Percentiles rank a stretch among this genome's conserved stretches.
Evolutionary conservation across 2,888 invertebrate species (phyloP).

Genomic region (Cryptus viduatorius): DNA sequence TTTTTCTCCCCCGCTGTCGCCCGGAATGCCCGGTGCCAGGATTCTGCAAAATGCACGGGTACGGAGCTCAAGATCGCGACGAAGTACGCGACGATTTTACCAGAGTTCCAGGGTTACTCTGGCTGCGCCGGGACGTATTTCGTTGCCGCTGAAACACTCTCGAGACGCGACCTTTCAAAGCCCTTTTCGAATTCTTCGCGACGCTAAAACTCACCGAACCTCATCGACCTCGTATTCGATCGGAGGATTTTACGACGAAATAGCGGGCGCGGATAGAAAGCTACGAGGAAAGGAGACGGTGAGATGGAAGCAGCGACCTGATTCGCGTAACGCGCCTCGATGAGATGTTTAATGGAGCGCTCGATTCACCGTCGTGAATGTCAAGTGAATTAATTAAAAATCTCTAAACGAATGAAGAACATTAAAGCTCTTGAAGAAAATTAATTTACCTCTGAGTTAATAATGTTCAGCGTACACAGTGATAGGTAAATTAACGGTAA

Average conservation of each 20-base stretch:
- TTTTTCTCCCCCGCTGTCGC: not conserved
- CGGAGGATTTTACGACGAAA: slow-evolving; percentile 62
- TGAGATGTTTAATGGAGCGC: slow-evolving; percentile 27
- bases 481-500: not conserved
- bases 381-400: slow-evolving; percentile 7
- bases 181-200: slow-evolving; percentile 65
- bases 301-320: slow-evolving; percentile 27
- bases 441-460: too few relatives aligned
- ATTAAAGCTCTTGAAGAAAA: not conserved
- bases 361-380: slow-evolving; percentile 6
- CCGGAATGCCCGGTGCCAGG: not conserved
- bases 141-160: not conserved
- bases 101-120: slow-evolving; percentile 30
- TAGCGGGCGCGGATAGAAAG: slow-evolving; percentile 29
- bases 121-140: slow-evolving; percentile 32
- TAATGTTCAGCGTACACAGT: too few relatives aligned
- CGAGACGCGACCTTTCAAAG: slow-evolving; percentile 55
- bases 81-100: slow-evolving; percentile 55
- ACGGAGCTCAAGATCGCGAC: slow-evolving; percentile 16
- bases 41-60: slow-evolving; percentile 7
- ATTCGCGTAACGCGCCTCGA: slow-evolving; percentile 36
- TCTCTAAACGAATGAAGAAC: not conserved
- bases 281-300: slow-evolving; percentile 21
- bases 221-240: slow-evolving; percentile 55
- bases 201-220: slow-evolving; percentile 38